Conservation (phyloP, 2,113 vertebrate genomes). For the Halichoerus grypus region DNA sequence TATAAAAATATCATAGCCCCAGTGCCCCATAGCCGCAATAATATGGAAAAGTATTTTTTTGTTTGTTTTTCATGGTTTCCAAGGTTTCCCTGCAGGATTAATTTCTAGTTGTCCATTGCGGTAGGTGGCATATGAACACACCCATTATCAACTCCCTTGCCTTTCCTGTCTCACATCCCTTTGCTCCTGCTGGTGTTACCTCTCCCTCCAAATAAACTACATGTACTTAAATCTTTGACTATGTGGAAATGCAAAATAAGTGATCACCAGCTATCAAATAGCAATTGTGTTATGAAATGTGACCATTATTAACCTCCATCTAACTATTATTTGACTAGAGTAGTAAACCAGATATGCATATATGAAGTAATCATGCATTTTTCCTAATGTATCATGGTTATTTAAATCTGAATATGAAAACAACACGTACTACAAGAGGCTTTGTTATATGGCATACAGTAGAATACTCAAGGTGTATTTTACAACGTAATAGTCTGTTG, state of each 20-base stretch:
- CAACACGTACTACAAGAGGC: neutral
- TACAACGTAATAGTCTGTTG: neutral
- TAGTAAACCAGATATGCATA: neutral
- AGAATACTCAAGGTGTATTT: neutral
- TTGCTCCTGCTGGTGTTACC: neutral
- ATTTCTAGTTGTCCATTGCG: neutral
- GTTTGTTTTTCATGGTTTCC: neutral
- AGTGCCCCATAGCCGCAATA: neutral
- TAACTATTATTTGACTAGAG: constrained; percentile 40
- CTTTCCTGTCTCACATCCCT: neutral
- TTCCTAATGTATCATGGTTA: neutral
- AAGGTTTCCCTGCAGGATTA: neutral
- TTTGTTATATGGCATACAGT: constrained; percentile 1
- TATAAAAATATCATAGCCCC: neutral
- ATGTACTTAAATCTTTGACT: neutral
- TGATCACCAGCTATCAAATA: neutral
- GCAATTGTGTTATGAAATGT: neutral
- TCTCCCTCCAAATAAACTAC: neutral
- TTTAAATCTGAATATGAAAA: constrained; percentile 13
- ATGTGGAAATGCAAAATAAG: neutral
- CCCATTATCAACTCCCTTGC: neutral
- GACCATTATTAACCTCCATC: neutral
- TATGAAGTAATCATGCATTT: neutral
- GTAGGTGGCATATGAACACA: neutral
- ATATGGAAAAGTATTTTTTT: neutral